Evolutionary conservation across 1,140 invertebrate species (phyloP), one percentile per base, ranked within the genome.

Genomic region (Battus philenor): DNA sequence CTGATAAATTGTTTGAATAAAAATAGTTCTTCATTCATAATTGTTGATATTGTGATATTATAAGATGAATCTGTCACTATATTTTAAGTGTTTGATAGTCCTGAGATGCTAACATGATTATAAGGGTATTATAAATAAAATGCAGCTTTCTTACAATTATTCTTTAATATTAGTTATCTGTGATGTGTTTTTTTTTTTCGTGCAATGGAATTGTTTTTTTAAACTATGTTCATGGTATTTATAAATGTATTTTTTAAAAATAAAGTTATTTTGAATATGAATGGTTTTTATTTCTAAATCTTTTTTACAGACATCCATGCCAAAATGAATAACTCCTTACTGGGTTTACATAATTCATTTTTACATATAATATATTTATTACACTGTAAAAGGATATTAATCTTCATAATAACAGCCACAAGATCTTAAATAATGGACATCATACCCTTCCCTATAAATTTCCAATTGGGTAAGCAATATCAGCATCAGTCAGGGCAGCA

Each of bases 1-100:
- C 55, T 59, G 60, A 63, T 41, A 41, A 53, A 27, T 16, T 16
- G 11, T 38, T 47, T 26, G 27, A 49, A 43, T 52, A 11, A 29
- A 44, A 38, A 27, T 36, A 13, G 20, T 26, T 52, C 49, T 54
- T 48, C 33, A 58, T 57, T 51, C 31, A 66, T 76, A 83, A 76
- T 59, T 75, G 70, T 75, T 77, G 60, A 74, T 78, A 80, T 68
- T 83, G 76, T 83, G 76, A 83, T 80, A 80, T 77, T 68, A 77
- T 75, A 83, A 76, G 64, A 71, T 76, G 72, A 59, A 66, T 64
- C 66, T 74, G 63, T 47, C 41, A 52, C 43, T 43, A 52, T 54
- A 57, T 43, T 50, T 43, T 69, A 63, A 59, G 53, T 47, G 55
- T 59, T 56, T 63, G 46, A 53, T 56, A 67, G 65, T 59, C 55